These are phyloP conservation scores for Alouatta palliata DNA, from an alignment of 2,113 vertebrate species.

Conservation along the genomic window DNA sequence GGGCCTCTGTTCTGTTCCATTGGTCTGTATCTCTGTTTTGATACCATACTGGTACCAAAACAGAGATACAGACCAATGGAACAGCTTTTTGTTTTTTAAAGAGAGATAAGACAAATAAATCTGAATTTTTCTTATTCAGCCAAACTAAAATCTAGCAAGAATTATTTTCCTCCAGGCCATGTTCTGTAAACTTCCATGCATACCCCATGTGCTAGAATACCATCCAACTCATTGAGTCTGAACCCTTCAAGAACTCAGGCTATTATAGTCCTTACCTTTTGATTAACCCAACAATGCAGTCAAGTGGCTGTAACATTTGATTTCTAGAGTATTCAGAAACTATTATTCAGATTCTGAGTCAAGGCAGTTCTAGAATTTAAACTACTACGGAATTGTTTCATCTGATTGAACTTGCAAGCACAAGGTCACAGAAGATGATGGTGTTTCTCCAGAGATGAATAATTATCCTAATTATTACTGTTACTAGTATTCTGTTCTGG, in stretches of 20 bases:
- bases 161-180: not conserved
- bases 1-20: too few relatives aligned
- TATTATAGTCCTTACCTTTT: not conserved
- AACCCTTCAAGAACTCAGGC: not conserved
- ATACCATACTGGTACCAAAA: too few relatives aligned
- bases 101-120: not conserved
- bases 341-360: not conserved
- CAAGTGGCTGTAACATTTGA: constrained; percentile 28
- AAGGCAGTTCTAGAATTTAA: constrained; percentile 32
- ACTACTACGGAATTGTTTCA: not conserved
- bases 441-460: not conserved
- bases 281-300: not conserved
- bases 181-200: not conserved
- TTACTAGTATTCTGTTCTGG: not conserved
- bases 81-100: not conserved
- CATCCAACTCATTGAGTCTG: not conserved
- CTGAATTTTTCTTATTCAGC: not conserved
- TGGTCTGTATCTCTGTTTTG: too few relatives aligned
- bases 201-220: not conserved
- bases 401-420: constrained; percentile 27
- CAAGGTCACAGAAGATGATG: not conserved
- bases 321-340: constrained; percentile 23
- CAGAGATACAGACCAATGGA: too few relatives aligned
- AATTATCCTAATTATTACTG: not conserved
- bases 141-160: constrained; percentile 2